phyloP scores from a whole-genome alignment of 2,113 vertebrate genomes.

The Todiramphus saurophagus region DNA sequence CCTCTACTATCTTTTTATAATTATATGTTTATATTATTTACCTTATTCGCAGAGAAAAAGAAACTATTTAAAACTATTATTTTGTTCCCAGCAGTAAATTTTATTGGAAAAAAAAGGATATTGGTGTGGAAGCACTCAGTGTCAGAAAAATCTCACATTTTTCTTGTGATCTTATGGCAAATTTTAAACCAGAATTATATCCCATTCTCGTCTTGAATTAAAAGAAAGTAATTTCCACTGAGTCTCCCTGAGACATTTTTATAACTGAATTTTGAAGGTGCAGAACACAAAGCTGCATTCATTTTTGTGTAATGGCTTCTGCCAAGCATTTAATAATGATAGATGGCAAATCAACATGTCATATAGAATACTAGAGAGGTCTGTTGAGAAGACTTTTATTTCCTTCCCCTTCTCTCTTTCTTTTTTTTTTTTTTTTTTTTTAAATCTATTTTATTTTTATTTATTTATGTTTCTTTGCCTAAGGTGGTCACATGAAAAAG shows the following conservation, averaged over 20 bases:
- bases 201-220: background rate
- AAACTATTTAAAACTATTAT: background rate
- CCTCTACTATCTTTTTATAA: background rate
- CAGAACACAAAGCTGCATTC: background rate
- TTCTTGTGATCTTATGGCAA: background rate
- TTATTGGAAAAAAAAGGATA: background rate
- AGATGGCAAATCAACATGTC: background rate
- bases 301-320: background rate
- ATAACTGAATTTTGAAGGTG: background rate
- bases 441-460: background rate
- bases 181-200: background rate
- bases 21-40: background rate
- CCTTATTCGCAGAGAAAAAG: background rate
- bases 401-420: background rate
- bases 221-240: background rate
- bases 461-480: background rate
- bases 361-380: background rate
- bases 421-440: background rate
- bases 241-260: background rate
- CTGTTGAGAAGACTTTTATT: background rate
- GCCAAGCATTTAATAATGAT: background rate
- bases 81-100: background rate
- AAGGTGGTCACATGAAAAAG: background rate
- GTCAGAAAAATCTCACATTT: background rate
- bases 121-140: background rate